Conservation (phyloP, 2,888 invertebrate genomes). For the Hybos culiciformis region DNA sequence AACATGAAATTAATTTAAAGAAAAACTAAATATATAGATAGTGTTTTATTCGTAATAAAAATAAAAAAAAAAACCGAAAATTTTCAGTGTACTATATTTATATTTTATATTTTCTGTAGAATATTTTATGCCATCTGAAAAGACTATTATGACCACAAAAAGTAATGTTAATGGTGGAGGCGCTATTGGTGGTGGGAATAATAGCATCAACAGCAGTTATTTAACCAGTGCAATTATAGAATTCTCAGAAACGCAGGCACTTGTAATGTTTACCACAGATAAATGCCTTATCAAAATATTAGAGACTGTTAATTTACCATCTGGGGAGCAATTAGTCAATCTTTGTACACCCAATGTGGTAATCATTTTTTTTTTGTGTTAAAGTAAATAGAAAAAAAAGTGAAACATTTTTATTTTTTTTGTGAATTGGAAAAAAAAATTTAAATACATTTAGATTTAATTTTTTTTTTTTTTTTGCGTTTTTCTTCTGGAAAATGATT, state of each 20-base stretch:
- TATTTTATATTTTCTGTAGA: no score
- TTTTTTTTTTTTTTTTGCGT: neutral
- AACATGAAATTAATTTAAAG: no score
- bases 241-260: conserved; percentile 22
- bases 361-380: conserved; percentile 10
- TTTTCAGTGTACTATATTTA: no score
- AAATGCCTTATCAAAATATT: conserved; percentile 26
- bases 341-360: conserved; percentile 33
- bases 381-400: neutral
- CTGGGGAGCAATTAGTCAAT: conserved; percentile 31
- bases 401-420: neutral
- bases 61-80: no score
- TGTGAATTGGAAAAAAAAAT: neutral
- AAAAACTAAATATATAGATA: no score
- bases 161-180: neutral
- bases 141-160: neutral
- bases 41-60: no score
- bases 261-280: conserved; percentile 32
- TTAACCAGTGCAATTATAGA: conserved; percentile 10
- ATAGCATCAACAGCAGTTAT: conserved; percentile 1
- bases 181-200: conserved; percentile 4
- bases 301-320: conserved; percentile 23
- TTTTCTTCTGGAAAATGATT: no score
- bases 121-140: no score
- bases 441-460: no score